Base-by-base conservation (phyloP, 2,888 invertebrate genomes). In the Phyto melanocephala region DNA sequence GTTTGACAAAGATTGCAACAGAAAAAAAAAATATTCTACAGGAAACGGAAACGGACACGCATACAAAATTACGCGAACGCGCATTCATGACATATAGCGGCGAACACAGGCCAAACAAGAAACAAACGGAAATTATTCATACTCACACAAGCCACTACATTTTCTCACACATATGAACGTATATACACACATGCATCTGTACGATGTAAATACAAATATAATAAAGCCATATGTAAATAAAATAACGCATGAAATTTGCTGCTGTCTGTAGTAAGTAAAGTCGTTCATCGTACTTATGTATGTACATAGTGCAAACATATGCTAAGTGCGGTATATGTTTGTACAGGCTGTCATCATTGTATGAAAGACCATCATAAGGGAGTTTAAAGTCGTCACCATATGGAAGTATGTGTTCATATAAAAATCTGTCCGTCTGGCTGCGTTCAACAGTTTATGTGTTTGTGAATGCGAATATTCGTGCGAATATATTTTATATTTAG, bases 1-100 rank as follows among this genome's bases (percentile, higher is more conserved):
- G 20, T 56, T 50, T 33, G 40, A 52, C 33, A 74, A 68, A 42
- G 52, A 62, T 45, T 52, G 22, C 24, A 56, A 33, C 11, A 67
- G 56, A 37, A 68, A 72, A 50, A 63, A 37, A 68, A 72, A 50
- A 56, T 60, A 22, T 37, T 68, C 35, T 67, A 70, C 62, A 74
- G 84, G 80, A 82, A 81, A 74, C 77, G 84, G 81, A 84, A 82
- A 77, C 81, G 80, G 81, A 81, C 76, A 79, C 76, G 84, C 81
- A 81, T 84, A 70, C 79, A 80, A 81, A 81, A 76, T 77, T 77
- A 78, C 77, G 81, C 77, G 81, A 81, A 77, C 22, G 77, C 81
- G 72, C 81, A 74, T 78, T 74, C 72, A 77, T 81, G 56, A 47
- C 62, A 81, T 60, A 58, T 10, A 11, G 4, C 6, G 37, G 37